Evolutionary conservation across 2,797 vertebrate genomes (phyloP).

Genomic region (Falco concolor): DNA sequence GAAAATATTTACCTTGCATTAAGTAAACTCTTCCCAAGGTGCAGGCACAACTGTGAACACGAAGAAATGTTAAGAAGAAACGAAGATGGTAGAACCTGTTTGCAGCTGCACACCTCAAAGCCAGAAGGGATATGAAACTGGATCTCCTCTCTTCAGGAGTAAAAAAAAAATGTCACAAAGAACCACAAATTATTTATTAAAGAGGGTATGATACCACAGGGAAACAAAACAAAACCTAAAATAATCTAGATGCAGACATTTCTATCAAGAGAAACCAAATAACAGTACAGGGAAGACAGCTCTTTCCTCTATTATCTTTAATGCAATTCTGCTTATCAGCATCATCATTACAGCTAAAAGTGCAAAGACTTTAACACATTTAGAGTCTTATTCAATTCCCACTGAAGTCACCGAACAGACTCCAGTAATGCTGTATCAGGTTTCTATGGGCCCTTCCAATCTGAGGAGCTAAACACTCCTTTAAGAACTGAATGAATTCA

Average conservation of each 20-base stretch:
- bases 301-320: background rate
- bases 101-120: background rate
- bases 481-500: background rate
- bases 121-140: background rate
- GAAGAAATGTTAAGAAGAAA: background rate
- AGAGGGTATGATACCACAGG: background rate
- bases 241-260: background rate
- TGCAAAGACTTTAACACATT: slow-evolving; percentile 19
- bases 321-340: slow-evolving; percentile 35
- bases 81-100: background rate
- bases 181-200: slow-evolving; percentile 52
- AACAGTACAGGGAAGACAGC: background rate
- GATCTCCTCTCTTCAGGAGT: background rate
- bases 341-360: background rate
- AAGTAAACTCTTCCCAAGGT: background rate
- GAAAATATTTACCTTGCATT: slow-evolving; percentile 33
- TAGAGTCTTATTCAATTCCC: background rate
- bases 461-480: background rate
- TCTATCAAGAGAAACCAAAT: background rate
- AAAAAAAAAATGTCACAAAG: slow-evolving; percentile 38
- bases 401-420: background rate
- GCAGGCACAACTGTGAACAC: background rate
- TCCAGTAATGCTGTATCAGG: background rate
- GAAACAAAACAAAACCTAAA: slow-evolving; percentile 35
- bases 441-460: background rate